These are phyloP conservation scores for Acrocephalus kingi DNA, from an alignment of 2,113 vertebrate genomes.

Conservation along the genomic window DNA sequence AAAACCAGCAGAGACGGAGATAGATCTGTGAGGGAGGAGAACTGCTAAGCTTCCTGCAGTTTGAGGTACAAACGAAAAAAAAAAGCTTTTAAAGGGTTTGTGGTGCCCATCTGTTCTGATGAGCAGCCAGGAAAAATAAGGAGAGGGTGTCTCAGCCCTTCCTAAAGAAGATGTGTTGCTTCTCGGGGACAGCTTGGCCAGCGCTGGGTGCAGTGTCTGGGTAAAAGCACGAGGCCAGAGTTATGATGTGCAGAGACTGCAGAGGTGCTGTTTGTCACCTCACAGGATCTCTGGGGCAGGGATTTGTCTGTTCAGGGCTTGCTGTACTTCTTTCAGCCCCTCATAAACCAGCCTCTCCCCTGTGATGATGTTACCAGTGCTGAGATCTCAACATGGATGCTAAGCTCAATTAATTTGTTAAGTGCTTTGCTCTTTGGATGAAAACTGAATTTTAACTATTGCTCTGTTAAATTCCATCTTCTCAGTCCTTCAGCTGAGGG, in stretches of 20 bases:
- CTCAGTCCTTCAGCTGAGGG: neutral
- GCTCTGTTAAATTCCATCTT: neutral
- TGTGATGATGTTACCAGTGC: neutral
- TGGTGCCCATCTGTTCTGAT: neutral
- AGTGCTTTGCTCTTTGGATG: neutral
- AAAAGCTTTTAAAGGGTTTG: neutral
- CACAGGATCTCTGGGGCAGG: neutral
- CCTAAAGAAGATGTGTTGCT: neutral
- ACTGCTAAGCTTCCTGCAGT: neutral
- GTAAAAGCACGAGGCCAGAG: neutral
- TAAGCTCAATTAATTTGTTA: slow-evolving; percentile 48
- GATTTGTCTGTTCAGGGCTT: neutral
- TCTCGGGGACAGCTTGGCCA: neutral
- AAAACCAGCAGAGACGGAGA: neutral
- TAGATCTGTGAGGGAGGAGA: neutral
- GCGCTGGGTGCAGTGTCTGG: too few relatives aligned
- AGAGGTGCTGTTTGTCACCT: neutral
- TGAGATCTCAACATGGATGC: slow-evolving; percentile 3
- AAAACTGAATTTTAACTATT: slow-evolving; percentile 43
- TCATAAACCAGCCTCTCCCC: neutral
- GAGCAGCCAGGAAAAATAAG: neutral
- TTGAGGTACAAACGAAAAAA: neutral
- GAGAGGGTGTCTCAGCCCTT: neutral
- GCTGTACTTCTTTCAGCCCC: neutral
- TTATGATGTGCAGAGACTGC: neutral